These are phyloP conservation scores for Papilio aristodemus DNA, from an alignment of 1,140 invertebrate species.

Conservation along the genomic window DNA sequence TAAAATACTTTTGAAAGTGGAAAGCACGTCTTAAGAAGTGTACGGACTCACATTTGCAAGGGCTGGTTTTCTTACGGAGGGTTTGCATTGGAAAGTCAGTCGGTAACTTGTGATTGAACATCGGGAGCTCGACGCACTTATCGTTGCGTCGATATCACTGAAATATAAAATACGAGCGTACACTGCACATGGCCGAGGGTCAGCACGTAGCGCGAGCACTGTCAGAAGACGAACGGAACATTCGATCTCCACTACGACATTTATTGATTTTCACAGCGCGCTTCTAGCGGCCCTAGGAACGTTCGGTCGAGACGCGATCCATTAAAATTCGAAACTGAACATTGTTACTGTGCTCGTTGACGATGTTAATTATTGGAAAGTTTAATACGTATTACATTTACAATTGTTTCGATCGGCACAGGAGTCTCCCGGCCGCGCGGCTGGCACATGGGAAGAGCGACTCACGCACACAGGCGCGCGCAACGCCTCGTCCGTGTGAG, in stretches of 20 bases:
- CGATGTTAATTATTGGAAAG: conserved; percentile 2
- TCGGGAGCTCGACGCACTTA: conserved; percentile 56
- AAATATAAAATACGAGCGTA: conserved; percentile 63
- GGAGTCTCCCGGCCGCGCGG: conserved; percentile 48
- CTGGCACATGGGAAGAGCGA: conserved; percentile 53
- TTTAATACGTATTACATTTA: conserved; percentile 48
- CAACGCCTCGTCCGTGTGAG: conserved; percentile 43
- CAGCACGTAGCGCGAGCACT: conserved; percentile 49
- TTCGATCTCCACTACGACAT: conserved; percentile 52
- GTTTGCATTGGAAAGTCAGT: conserved; percentile 88
- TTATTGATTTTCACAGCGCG: conserved; percentile 72
- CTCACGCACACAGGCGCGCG: conserved; percentile 53
- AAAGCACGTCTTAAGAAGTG: conserved; percentile 49
- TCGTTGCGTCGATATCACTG: conserved; percentile 58
- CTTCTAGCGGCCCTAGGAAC: conserved; percentile 41
- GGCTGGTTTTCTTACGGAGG: conserved; percentile 92
- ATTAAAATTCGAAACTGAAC: conserved; percentile 29
- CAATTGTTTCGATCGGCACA: conserved; percentile 45
- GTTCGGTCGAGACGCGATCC: conserved; percentile 33
- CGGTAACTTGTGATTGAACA: conserved; percentile 79
- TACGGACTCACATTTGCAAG: conserved; percentile 91
- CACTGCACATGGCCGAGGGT: conserved; percentile 48
- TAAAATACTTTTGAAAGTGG: conserved; percentile 46
- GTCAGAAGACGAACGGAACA: conserved; percentile 53
- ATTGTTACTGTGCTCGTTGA: not conserved